phyloP scores from a whole-genome alignment of 92 coral and sea anemone species.

The Palythoa heliodiscus region DNA sequence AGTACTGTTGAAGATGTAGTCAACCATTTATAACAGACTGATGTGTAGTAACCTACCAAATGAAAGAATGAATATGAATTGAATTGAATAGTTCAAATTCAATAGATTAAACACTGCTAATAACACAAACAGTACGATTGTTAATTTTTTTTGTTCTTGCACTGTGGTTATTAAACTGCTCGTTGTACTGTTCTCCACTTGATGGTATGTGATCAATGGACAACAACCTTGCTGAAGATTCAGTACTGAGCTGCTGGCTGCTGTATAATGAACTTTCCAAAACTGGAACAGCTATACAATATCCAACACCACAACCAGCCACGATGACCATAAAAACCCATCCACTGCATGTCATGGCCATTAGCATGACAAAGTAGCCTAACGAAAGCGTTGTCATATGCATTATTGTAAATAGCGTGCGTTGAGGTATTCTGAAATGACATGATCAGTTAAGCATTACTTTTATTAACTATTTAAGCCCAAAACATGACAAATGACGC shows the following conservation, averaged over 20 bases:
- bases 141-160: too few species aligned
- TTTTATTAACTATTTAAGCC: too few species aligned
- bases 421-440: conserved; percentile 23
- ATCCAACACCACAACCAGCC: conserved; percentile 28
- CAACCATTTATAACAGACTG: too few species aligned
- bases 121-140: too few species aligned
- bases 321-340: conserved; percentile 25
- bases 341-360: conserved; percentile 44
- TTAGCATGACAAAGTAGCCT: conserved; percentile 31
- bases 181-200: background rate
- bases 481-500: too few species aligned
- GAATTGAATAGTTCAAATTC: too few species aligned
- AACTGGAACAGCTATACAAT: conserved; percentile 6
- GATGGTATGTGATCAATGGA: background rate
- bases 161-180: background rate
- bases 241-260: background rate
- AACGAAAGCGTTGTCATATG: conserved; percentile 7
- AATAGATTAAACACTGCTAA: too few species aligned
- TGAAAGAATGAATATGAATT: too few species aligned
- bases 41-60: too few species aligned
- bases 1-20: too few species aligned
- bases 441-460: background rate
- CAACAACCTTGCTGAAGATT: conserved; percentile 4
- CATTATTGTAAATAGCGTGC: conserved; percentile 8
- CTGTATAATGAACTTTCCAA: conserved; percentile 3